Base-by-base conservation (phyloP, 2,797 vertebrate genomes). In the Gadopsis marmoratus region DNA sequence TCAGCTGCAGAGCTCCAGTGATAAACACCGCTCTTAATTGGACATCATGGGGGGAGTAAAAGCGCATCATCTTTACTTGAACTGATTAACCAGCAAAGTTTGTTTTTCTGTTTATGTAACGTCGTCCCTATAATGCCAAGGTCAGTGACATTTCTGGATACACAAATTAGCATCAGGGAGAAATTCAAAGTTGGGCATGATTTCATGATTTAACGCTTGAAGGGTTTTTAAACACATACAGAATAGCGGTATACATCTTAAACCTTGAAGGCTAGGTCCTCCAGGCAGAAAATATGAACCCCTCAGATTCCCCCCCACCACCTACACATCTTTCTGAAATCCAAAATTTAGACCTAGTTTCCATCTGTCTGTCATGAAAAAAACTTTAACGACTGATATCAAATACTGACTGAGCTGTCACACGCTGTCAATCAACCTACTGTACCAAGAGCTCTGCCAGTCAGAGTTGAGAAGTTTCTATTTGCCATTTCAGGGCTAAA, bases 1-100 rank as follows among this genome's bases (percentile, higher is more conserved):
- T 65, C 50, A 4, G 51, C 86, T 76, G 72, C 79, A 55, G 77
- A 87, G 86, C 86, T 81, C 39, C 78, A 71, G 65, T 87, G 91
- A 92, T 89, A 93, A 94, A 92, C 91, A 87, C 71, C 51, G 53
- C 86, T 85, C 88, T 81, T 94, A 93, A 95, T 94, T 93, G 88
- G 91, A 90, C 90, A 90, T 91, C 92, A 90, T 86, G 88, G 84
- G 79, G 87, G 66, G 90, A 82, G 87, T 75, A 82, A 87, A 89
- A 86, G 79, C 88, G 69, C 80, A 89, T 87, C 89, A 74, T 84
- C 83, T 88, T 89, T 78, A 79, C 83, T 84, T 83, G 83, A 91
- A 88, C 86, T 89, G 88, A 90, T 93, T 92, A 91, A 92, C 85
- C 23, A 82, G 86, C 85, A 90, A 92, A 91, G 87, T 92, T 93